phyloP scores from a whole-genome alignment of 2,888 invertebrate genomes.

The Amblyteles armatorius region DNA sequence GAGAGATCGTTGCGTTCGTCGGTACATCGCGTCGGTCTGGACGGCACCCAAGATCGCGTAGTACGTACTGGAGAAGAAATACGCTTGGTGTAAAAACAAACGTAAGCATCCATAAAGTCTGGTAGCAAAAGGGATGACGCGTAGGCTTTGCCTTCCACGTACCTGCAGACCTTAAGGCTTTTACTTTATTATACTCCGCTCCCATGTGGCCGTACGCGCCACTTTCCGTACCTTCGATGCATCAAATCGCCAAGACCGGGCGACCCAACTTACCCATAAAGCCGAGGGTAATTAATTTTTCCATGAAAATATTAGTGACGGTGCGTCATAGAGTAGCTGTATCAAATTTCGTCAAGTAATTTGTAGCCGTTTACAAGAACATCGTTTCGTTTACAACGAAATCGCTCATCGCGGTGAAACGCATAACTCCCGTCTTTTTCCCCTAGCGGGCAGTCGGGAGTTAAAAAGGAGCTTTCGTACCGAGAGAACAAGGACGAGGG shows the following conservation, averaged over 20 bases:
- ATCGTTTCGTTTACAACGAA: too few species aligned
- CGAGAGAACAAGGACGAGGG: neutral
- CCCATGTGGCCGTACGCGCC: neutral
- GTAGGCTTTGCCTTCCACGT: constrained; percentile 12
- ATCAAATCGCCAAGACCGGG: constrained; percentile 1
- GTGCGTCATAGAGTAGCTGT: too few species aligned
- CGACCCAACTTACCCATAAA: constrained; percentile 3
- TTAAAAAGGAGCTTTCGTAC: neutral
- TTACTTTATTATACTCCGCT: constrained; percentile 21
- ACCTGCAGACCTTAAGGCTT: constrained; percentile 4
- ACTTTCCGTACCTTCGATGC: constrained; percentile 16
- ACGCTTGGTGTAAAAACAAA: constrained; percentile 45
- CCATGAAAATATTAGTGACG: too few species aligned
- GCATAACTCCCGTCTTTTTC: too few species aligned
- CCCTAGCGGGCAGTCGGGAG: too few species aligned
- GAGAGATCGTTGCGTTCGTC: constrained; percentile 26
- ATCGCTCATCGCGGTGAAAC: too few species aligned
- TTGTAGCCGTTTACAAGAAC: too few species aligned
- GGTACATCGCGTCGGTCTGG: constrained; percentile 15
- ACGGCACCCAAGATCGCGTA: neutral
- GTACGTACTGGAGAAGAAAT: constrained; percentile 28
- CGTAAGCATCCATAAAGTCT: constrained; percentile 58
- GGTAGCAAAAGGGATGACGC: constrained; percentile 47
- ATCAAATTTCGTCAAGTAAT: too few species aligned
- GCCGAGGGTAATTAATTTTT: too few species aligned